A percentile compares a stretch with the other conserved stretches of the same genome.
Evolutionary conservation across 2,888 invertebrate genomes (phyloP).

Genomic region (Apodemia duryi): DNA sequence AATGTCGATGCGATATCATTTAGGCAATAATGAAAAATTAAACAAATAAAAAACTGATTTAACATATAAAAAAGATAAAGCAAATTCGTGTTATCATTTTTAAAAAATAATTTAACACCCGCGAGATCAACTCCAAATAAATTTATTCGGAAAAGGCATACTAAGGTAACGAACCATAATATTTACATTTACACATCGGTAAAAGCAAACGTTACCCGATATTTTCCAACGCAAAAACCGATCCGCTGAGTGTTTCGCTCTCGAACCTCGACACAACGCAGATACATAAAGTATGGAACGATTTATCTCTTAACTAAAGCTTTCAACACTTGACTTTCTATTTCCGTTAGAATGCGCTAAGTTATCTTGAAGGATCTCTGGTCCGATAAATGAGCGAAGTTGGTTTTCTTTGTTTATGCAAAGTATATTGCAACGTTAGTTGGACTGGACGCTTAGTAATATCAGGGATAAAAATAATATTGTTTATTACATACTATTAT

Average conservation of each 20-base stretch:
- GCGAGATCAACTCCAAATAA: conserved; percentile 2
- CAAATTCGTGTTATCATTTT: not conserved
- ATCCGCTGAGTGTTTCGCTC: conserved; percentile 15
- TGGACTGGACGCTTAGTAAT: not conserved
- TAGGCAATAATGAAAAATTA: too few relatives aligned
- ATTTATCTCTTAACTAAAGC: conserved; percentile 54
- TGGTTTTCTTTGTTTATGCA: conserved; percentile 47
- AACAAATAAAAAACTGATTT: too few relatives aligned
- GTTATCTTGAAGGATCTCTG: conserved; percentile 55
- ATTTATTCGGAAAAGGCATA: conserved; percentile 1
- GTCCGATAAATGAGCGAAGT: conserved; percentile 60
- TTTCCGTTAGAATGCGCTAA: conserved; percentile 55
- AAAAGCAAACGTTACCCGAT: conserved; percentile 7
- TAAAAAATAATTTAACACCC: not conserved
- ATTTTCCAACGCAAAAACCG: conserved; percentile 13
- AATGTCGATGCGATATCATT: too few relatives aligned
- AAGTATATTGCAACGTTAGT: not conserved
- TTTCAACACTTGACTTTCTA: conserved; percentile 66
- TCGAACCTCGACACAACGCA: conserved; percentile 13
- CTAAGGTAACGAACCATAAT: conserved; percentile 9
- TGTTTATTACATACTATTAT: too few relatives aligned
- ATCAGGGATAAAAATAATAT: too few relatives aligned
- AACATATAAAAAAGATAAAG: too few relatives aligned
- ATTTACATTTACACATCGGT: conserved; percentile 1
- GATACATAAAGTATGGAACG: conserved; percentile 27